Percentiles rank a stretch among this genome's conserved stretches.
These are phyloP conservation scores for Epinotia ramella DNA, from an alignment of 2,888 invertebrate species.

Conservation along the genomic window DNA sequence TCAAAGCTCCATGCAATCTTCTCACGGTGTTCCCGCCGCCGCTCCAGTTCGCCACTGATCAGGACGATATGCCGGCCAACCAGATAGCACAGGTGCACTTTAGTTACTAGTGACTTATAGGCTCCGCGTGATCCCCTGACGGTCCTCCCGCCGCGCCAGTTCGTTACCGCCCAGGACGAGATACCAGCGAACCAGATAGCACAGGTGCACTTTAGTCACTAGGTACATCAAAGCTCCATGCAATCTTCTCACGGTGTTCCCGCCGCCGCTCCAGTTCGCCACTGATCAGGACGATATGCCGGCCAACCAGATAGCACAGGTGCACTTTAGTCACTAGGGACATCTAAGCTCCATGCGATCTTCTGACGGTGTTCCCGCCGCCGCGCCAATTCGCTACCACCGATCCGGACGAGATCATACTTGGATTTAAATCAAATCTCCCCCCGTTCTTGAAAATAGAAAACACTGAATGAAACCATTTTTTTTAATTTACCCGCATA, in stretches of 20 bases:
- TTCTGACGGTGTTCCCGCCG: slow-evolving; percentile 72
- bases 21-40: slow-evolving; percentile 78
- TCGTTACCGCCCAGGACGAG: slow-evolving; percentile 77
- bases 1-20: slow-evolving; percentile 76
- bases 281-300: too few species aligned
- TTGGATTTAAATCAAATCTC: too few species aligned
- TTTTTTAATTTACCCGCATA: too few species aligned
- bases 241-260: too few species aligned
- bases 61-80: slow-evolving; percentile 81
- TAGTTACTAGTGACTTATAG: too few species aligned
- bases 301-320: slow-evolving; percentile 82
- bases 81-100: slow-evolving; percentile 51
- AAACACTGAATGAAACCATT: too few species aligned
- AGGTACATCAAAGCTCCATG: not conserved
- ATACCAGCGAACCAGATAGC: slow-evolving; percentile 83
- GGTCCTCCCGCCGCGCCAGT: slow-evolving; percentile 79
- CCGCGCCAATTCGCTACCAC: slow-evolving; percentile 77
- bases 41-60: slow-evolving; percentile 78
- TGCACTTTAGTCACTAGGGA: slow-evolving; percentile 49
- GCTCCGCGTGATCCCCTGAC: slow-evolving; percentile 79
- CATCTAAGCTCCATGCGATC: too few species aligned
- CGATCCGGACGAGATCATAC: slow-evolving; percentile 73
- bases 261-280: slow-evolving; percentile 53
- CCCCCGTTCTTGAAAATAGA: too few species aligned
- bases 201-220: slow-evolving; percentile 64